A percentile compares a stretch with the other conserved stretches of the same genome.
These are phyloP conservation scores for Nezara viridula DNA, from an alignment of 2,888 invertebrate species.

Conservation along the genomic window DNA sequence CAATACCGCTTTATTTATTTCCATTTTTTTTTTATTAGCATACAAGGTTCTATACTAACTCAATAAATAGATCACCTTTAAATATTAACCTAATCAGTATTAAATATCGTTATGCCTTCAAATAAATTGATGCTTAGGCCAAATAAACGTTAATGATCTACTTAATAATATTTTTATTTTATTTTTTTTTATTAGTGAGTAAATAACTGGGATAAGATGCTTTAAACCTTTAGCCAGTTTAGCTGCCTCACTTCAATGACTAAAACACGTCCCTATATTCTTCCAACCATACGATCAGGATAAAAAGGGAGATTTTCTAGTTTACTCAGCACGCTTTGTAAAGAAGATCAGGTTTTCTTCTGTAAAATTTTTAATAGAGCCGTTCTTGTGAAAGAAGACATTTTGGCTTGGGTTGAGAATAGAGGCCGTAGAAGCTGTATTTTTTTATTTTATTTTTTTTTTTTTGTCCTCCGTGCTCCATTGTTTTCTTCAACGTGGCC, in stretches of 20 bases:
- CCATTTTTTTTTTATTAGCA: too few relatives aligned
- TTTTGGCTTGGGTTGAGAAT: not conserved
- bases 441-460: too few relatives aligned
- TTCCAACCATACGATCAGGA: not conserved
- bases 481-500: conserved; percentile 22
- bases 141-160: too few relatives aligned
- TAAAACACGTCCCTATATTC: not conserved
- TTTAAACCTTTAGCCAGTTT: not conserved
- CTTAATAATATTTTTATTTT: too few relatives aligned
- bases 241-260: not conserved
- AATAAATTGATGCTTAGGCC: too few relatives aligned
- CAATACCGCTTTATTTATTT: too few relatives aligned
- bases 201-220: not conserved
- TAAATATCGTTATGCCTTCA: too few relatives aligned
- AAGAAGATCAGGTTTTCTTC: not conserved
- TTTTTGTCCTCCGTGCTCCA: not conserved
- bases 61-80: too few relatives aligned
- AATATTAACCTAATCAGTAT: too few relatives aligned
- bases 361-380: conserved; percentile 22
- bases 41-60: too few relatives aligned
- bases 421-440: not conserved
- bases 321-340: not conserved
- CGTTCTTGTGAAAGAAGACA: not conserved
- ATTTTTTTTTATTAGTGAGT: too few relatives aligned
- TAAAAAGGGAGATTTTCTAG: conserved; percentile 5